A percentile compares a stretch with the other conserved stretches of the same genome.
phyloP scores from a whole-genome alignment of 2,888 invertebrate species.

The Rhabditoides inermis region DNA sequence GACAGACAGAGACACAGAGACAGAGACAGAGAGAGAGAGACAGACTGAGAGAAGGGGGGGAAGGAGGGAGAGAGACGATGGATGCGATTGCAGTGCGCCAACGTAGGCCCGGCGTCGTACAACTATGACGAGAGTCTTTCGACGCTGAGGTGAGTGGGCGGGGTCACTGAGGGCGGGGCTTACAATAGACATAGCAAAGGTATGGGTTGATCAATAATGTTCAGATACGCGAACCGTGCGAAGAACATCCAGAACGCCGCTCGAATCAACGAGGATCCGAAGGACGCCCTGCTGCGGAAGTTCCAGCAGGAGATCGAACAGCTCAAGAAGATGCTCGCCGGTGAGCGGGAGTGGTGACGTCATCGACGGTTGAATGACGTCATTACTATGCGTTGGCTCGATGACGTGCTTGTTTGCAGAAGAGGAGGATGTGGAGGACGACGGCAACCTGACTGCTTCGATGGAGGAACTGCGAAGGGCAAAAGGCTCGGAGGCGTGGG shows the following conservation, averaged over 20 bases:
- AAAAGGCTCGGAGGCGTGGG: conserved; percentile 16
- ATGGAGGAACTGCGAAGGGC: conserved; percentile 9
- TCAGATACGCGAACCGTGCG: conserved; percentile 82
- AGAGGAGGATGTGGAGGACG: conserved; percentile 25
- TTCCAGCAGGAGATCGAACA: conserved; percentile 94
- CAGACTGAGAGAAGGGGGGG: too few species aligned
- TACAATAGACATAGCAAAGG: too few species aligned
- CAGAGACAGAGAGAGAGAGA: not conserved
- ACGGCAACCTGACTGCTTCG: conserved; percentile 4
- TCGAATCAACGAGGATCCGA: conserved; percentile 90
- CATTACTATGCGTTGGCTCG: not conserved
- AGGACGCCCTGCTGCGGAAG: conserved; percentile 84
- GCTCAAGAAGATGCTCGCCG: conserved; percentile 72
- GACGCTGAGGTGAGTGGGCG: conserved; percentile 79
- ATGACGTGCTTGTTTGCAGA: not conserved
- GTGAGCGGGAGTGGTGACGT: conserved; percentile 6
- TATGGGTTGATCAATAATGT: too few species aligned
- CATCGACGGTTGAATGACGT: not conserved
- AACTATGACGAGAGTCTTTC: conserved; percentile 96
- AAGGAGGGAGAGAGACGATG: too few species aligned
- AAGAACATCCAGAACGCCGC: conserved; percentile 94
- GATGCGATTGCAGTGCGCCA: conserved; percentile 81
- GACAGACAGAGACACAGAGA: not conserved
- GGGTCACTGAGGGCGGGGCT: too few species aligned
- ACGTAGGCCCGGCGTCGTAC: conserved; percentile 86